Evolutionary conservation across 2,113 vertebrate genomes (phyloP), one percentile per base, ranked within the genome.

Genomic region (Vimba vimba): DNA sequence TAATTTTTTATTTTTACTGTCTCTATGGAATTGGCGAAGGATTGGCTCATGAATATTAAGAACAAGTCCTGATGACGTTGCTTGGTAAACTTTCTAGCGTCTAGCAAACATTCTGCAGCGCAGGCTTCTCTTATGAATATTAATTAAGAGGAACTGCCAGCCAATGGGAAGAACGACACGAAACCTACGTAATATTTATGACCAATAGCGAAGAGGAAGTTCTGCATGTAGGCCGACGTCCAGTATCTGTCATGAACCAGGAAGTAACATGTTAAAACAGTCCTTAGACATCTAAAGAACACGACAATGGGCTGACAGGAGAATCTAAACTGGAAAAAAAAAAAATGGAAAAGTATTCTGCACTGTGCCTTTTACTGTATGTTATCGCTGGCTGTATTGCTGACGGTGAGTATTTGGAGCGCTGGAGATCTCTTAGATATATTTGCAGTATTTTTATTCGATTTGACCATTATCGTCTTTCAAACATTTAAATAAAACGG

Each of bases 351-450:
- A 84, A 30, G 2, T 6, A 59, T 36, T 33, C 89, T 74, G 10
- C 91, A 0, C 57, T 74, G 12, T 59, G 80, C 55, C 27, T 94
- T 10, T 47, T 93, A 12, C 11, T 91, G 27, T 57, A 11, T n/a
- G 68, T 90, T 21, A n/a, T 87, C 12, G 23, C 74, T 1, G 10
- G 62, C 82, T 88, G 90, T 1, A 82, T 79, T 15, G 91, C 82
- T 76, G 90, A 92, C 83, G 92, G 94, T 91, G 60, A 88, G 87
- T 79, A 2, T 60, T 74, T 45, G 11, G 17, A 36, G 25, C n/a
- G 8, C 1, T 47, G 9, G 7, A 19, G 33, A 25, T 9, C 6
- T 62, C 33, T n/a, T n/a, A 71, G 17, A 23, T 68, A 71, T 39
- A 43, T 74, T 75, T 50, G 69, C 6, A 15, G 23, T 25, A 25